Percentiles rank a stretch among this genome's conserved stretches.
These are phyloP conservation scores for Ailurus styani DNA, from an alignment of 2,113 vertebrate genomes.

Conservation along the genomic window DNA sequence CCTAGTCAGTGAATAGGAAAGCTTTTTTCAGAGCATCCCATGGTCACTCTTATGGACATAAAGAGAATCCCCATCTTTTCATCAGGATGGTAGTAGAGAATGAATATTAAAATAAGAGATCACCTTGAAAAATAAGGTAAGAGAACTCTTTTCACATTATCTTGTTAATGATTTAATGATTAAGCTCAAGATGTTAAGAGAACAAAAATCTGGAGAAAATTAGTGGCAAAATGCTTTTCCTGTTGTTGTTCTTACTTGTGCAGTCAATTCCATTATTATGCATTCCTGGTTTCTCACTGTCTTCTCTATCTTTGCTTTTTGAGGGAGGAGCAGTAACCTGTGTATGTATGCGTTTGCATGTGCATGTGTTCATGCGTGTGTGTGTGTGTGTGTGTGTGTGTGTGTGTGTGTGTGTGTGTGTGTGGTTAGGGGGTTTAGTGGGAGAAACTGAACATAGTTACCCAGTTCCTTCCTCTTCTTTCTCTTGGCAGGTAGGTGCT, in stretches of 20 bases:
- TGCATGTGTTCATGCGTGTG: background rate
- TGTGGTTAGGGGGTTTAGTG: background rate
- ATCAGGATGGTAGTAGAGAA: conserved; percentile 17
- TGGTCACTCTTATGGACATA: conserved; percentile 5
- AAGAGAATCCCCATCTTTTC: conserved; percentile 21
- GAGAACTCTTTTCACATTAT: background rate
- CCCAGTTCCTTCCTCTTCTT: background rate
- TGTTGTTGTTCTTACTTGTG: background rate
- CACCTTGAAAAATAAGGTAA: background rate
- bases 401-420: background rate
- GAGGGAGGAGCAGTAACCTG: background rate
- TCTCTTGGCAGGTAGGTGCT: background rate
- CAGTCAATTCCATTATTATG: background rate
- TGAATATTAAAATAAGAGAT: conserved; percentile 35
- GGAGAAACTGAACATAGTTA: background rate
- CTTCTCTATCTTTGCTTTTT: background rate
- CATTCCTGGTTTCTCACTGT: background rate
- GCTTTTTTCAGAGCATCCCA: background rate
- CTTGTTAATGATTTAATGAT: background rate
- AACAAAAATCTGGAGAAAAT: background rate
- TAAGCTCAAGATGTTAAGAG: background rate
- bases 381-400: background rate
- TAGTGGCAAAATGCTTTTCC: background rate
- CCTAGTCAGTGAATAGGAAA: conserved; percentile 11
- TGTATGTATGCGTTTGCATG: background rate